Conservation (phyloP, 2,888 invertebrate genomes). For the Allophyes oxyacanthae region DNA sequence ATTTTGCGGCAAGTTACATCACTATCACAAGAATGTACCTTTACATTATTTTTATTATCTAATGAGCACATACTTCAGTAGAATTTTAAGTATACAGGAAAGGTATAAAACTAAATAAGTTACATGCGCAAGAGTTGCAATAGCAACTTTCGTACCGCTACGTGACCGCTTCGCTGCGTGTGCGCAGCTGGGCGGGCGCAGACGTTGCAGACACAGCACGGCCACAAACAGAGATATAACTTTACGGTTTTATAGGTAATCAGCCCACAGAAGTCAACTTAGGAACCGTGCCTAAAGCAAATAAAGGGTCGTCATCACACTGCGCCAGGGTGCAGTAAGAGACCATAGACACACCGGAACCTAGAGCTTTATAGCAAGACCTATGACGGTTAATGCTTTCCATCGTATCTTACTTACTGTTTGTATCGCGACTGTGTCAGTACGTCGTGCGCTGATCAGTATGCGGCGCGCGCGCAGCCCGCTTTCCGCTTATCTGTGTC, state of each 20-base stretch:
- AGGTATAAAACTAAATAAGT: constrained; percentile 13
- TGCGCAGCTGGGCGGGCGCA: constrained; percentile 24
- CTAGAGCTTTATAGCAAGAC: too few species aligned
- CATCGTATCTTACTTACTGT: constrained; percentile 1
- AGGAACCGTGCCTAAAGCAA: too few species aligned
- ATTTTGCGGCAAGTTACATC: too few species aligned
- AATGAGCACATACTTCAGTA: constrained; percentile 5
- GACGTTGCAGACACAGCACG: neutral
- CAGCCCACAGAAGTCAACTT: too few species aligned
- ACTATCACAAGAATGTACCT: neutral
- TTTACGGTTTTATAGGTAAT: neutral
- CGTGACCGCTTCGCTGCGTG: constrained; percentile 14
- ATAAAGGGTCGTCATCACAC: too few species aligned
- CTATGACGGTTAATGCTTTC: too few species aligned
- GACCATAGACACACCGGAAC: too few species aligned
- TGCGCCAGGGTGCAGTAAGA: too few species aligned
- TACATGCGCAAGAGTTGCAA: constrained; percentile 11
- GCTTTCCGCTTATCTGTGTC: constrained; percentile 48
- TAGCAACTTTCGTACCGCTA: constrained; percentile 19
- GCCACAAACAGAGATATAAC: neutral
- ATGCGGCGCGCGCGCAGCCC: constrained; percentile 51
- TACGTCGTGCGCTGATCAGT: constrained; percentile 43
- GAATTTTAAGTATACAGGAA: constrained; percentile 6
- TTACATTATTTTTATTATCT: neutral
- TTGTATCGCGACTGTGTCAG: constrained; percentile 15